Base-by-base conservation (phyloP, 2,888 invertebrate genomes). In the Drepanosiphum platanoidis region DNA sequence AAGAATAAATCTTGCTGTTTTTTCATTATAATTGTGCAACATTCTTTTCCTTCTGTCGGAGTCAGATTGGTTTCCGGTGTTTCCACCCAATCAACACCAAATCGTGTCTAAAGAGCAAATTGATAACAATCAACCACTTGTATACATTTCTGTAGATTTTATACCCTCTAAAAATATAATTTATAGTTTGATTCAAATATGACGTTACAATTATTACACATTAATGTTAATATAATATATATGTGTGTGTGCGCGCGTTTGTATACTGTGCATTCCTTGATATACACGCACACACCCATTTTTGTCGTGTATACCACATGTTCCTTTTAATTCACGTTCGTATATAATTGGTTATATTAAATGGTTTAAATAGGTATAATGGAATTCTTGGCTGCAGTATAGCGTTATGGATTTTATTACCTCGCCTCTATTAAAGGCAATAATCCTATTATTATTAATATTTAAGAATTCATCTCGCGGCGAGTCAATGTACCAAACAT, bases 351-450 rank as follows among this genome's bases (percentile, higher is more conserved):
- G 61, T 64, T 39, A 39, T 64, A 64, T 39, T 78, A 78, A 78
- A 78, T 30, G 30, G 32, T 66, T 66, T 46, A 34, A 72, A 79
- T 79, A 32, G 66, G n/a, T 66, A 42, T n/a, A 79, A 79, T 79
- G 66, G 22, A 66, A 78, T 78, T 78, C 32, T 66, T 32, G 30
- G 42, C 36, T 30, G 32, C 15, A 66, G 39, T 27, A 27, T 34
- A 39, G 22, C 13, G n/a, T 42, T 66, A 42, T 78, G 42, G 64
- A 42, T 42, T 66, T 64, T 66, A 66, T 42, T 66, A 42, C 9
- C 42, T 22, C 39, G 11, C 4, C 42, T 64, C 30, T 78, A 78
- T 78, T 78, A 39, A 64, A 64, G 30, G 18, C 42, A 66, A 77
- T 78, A 42, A 78, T 66, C 8, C 11, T n/a, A 32, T 61, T 64